Conservation (phyloP, 2,797 vertebrate species). For the Acomys russatus region DNA sequence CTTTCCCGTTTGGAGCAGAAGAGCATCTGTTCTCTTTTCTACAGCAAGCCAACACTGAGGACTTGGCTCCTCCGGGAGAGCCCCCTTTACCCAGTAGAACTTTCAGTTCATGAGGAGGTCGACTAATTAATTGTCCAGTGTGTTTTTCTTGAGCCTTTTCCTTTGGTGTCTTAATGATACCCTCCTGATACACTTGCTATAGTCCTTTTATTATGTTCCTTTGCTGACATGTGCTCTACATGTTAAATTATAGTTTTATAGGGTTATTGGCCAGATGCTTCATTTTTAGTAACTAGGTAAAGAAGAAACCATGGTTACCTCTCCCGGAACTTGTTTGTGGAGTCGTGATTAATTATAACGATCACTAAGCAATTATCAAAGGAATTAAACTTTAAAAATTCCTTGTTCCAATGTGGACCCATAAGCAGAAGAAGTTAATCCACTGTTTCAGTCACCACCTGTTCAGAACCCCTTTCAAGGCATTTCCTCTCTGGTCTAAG, state of each 20-base stretch:
- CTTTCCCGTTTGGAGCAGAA: not conserved
- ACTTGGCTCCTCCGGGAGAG: not conserved
- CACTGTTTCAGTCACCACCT: not conserved
- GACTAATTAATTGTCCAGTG: not conserved
- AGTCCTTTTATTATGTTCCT: not conserved
- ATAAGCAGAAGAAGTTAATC: not conserved
- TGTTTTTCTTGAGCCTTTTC: constrained; percentile 4
- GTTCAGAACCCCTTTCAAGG: constrained; percentile 2
- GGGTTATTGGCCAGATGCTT: not conserved
- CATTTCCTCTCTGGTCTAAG: not conserved
- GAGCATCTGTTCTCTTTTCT: not conserved
- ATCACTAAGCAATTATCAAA: not conserved
- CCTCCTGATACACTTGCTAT: not conserved
- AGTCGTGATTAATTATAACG: constrained; percentile 42
- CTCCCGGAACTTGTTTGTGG: not conserved
- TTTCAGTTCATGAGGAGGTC: not conserved
- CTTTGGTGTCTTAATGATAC: constrained; percentile 18
- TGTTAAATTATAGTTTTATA: constrained; percentile 35
- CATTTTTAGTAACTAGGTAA: constrained; percentile 24
- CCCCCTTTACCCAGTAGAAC: not conserved
- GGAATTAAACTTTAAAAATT: constrained; percentile 38
- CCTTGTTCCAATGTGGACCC: not conserved
- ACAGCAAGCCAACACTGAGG: fast-evolving
- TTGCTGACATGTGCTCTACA: not conserved
- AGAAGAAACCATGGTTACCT: not conserved